Percentiles rank a stretch among this genome's conserved stretches.
Conservation (phyloP, 2,888 invertebrate genomes). For the Artemia sinica region DNA sequence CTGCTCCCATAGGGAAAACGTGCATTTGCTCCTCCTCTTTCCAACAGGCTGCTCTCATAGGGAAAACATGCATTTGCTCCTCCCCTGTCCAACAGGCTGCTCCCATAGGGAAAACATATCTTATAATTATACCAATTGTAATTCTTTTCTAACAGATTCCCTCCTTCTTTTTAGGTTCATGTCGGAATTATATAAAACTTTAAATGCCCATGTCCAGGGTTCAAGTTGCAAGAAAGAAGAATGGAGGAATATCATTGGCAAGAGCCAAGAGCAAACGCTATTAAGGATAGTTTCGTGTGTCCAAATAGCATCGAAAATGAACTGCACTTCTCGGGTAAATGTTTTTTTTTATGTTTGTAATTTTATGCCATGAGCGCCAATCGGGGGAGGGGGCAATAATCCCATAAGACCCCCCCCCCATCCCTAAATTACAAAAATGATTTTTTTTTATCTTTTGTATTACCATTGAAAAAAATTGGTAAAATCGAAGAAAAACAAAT, state of each 20-base stretch:
- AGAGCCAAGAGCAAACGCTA: not conserved
- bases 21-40: too few relatives aligned
- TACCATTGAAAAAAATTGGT: too few relatives aligned
- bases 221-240: constrained; percentile 2
- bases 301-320: constrained; percentile 2
- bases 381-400: too few relatives aligned
- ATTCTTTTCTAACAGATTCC: not conserved
- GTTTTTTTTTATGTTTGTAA: too few relatives aligned
- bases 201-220: not conserved
- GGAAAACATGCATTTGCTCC: too few relatives aligned
- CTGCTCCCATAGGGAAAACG: too few relatives aligned
- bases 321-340: not conserved
- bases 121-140: not conserved
- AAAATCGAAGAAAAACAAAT: too few relatives aligned
- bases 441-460: too few relatives aligned
- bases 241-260: not conserved
- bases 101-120: not conserved
- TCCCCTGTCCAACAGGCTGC: not conserved
- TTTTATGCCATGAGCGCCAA: too few relatives aligned
- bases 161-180: not conserved
- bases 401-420: too few relatives aligned
- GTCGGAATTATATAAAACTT: not conserved
- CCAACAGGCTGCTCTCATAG: too few relatives aligned
- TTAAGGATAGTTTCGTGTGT: not conserved
- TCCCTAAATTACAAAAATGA: too few relatives aligned